A percentile compares a stretch with the other conserved stretches of the same genome.
phyloP scores from a whole-genome alignment of 2,797 vertebrate genomes.

The Notamacropus eugenii region DNA sequence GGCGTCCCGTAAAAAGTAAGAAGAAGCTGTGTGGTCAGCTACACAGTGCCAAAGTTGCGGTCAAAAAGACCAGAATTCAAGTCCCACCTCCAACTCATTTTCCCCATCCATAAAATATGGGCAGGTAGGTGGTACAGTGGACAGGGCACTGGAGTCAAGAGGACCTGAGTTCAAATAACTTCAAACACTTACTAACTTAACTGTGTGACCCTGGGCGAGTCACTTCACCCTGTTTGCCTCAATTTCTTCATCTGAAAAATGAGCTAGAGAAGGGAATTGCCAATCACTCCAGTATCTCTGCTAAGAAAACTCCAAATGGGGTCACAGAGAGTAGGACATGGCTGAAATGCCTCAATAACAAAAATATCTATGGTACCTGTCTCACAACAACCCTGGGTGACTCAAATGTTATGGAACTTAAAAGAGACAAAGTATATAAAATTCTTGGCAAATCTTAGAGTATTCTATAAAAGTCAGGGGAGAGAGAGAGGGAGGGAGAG shows the following conservation, averaged over 20 bases:
- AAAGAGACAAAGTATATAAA: background rate
- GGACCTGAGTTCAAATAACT: background rate
- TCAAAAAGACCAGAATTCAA: background rate
- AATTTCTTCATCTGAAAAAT: background rate
- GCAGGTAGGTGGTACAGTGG: background rate
- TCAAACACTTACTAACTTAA: background rate
- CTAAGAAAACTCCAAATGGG: background rate
- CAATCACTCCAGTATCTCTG: background rate
- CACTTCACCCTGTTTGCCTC: background rate
- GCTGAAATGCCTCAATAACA: background rate
- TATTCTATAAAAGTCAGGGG: background rate
- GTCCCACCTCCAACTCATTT: background rate
- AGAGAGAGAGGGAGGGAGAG: too few species aligned
- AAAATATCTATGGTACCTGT: background rate
- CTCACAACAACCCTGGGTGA: background rate
- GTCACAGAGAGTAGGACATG: background rate
- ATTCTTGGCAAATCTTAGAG: background rate
- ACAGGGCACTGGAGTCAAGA: background rate
- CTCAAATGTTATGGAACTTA: background rate
- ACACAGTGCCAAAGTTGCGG: conserved; percentile 59
- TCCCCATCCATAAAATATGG: background rate
- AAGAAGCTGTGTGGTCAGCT: conserved; percentile 48
- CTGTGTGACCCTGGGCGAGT: background rate
- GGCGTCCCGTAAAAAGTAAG: conserved; percentile 68
- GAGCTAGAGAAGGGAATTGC: background rate